These are phyloP conservation scores for Mellilla xanthometata DNA, from an alignment of 2,888 invertebrate species.

Conservation along the genomic window DNA sequence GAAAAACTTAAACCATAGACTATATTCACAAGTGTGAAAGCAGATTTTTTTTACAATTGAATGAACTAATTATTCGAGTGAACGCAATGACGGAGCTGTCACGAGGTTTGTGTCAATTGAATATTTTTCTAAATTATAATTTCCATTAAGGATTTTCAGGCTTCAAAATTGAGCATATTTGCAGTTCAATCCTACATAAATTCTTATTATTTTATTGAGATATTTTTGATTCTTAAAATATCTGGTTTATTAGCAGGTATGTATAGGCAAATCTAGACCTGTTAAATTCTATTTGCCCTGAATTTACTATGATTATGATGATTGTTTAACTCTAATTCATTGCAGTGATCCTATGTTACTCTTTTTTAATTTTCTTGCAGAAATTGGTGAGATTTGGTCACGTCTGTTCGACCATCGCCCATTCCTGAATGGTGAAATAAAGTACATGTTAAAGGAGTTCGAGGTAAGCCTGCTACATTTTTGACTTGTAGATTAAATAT, in stretches of 20 bases:
- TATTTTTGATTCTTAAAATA: no score
- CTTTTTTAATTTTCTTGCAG: conserved; percentile 67
- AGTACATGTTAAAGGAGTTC: conserved; percentile 91
- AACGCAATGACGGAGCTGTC: conserved; percentile 74
- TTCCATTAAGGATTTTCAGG: background rate
- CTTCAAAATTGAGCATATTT: no score
- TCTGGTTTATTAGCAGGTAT: no score
- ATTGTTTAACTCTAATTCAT: no score
- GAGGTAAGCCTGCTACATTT: conserved; percentile 85
- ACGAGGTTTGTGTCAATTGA: conserved; percentile 62
- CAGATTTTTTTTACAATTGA: background rate
- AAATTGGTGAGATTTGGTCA: conserved; percentile 91
- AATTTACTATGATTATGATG: no score
- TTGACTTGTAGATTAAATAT: no score
- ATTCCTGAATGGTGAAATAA: conserved; percentile 93
- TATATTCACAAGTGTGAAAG: no score
- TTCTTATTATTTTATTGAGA: no score
- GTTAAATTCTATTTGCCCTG: no score
- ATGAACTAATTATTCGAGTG: conserved; percentile 8
- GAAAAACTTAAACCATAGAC: no score
- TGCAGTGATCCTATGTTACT: background rate
- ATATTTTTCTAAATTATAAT: conserved; percentile 23
- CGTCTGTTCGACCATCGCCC: conserved; percentile 94
- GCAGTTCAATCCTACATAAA: background rate
- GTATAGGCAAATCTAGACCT: no score